Base-by-base conservation (phyloP, 2,113 vertebrate species). In the Saguinus midas region DNA sequence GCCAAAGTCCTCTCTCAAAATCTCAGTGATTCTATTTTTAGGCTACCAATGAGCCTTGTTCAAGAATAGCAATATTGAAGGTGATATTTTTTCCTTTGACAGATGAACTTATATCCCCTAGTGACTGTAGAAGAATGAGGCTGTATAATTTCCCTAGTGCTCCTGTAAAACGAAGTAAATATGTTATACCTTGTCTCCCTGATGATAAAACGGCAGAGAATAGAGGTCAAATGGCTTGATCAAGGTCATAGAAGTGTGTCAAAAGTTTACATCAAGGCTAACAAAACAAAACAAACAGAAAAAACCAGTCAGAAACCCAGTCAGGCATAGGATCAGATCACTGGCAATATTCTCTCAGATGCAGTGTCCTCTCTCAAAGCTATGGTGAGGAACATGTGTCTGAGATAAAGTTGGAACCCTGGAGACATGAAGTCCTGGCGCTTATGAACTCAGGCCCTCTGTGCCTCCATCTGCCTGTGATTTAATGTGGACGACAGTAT, bases 401-500 rank as follows among this genome's bases (percentile, higher is more conserved):
- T 82, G 9, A 87, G 85, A 81, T 4, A 64, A 45, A 95, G 84
- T 32, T 82, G 29, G 29, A 45, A 50, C 0, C 1, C 29, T 6
- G 16, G 70, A 0, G 17, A 83, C 61, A 27, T 12, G 68, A 61
- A 90, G 37, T 37, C 95, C 91, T 0, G 0, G 11, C 57, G 21
- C 37, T 61, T 75, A 82, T 88, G 50, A 97, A 98, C 96, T 81
- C 3, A 0, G 10, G 43, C 12, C 91, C 68, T 90, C 8, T 1
- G 72, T 37, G 37, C 61, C 87, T 97, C 66, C 48, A 25, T 92
- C 43, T 76, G 45, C 72, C 55, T 75, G 90, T 96, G 80, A 97
- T 96, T 98, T 97, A 96, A 83, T 25, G 93, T 32, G 35, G 52
- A 52, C 0, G 79, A 10, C 72, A 94, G 20, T 88, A 35, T 97